phyloP scores from a whole-genome alignment of 2,888 invertebrate species.

The Steinernema hermaphroditum region DNA sequence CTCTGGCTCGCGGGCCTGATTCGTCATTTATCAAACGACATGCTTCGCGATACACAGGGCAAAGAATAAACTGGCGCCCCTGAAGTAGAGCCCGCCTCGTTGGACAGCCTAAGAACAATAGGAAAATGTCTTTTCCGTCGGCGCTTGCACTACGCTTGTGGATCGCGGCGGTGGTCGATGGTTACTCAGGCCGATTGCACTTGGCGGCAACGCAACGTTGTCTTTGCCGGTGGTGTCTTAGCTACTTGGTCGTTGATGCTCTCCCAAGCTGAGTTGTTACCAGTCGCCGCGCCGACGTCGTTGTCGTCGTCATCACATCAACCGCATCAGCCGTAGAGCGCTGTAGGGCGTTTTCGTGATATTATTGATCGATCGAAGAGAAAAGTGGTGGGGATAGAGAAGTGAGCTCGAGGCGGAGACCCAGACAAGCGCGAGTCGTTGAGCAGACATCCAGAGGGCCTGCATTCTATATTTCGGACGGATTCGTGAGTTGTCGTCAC shows the following conservation, averaged over 20 bases:
- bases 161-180: neutral
- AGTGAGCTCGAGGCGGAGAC: slow-evolving; percentile 30
- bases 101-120: neutral
- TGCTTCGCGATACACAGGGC: neutral
- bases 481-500: slow-evolving; percentile 31
- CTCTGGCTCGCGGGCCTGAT: neutral
- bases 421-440: slow-evolving; percentile 29
- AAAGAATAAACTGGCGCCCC: neutral
- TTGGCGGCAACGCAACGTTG: neutral
- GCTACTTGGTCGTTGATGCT: slow-evolving; percentile 27
- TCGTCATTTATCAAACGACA: slow-evolving; percentile 3
- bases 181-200: slow-evolving; percentile 4
- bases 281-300: slow-evolving; percentile 8
- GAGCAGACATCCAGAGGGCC: slow-evolving; percentile 31
- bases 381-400: slow-evolving; percentile 31
- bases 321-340: neutral
- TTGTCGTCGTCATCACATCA: slow-evolving; percentile 4
- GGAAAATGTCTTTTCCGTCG: slow-evolving; percentile 5
- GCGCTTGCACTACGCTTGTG: neutral
- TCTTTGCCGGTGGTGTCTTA: neutral
- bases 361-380: slow-evolving; percentile 28
- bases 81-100: neutral
- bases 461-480: slow-evolving; percentile 30
- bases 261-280: slow-evolving; percentile 2
- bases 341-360: slow-evolving; percentile 23